A percentile compares a stretch with the other conserved stretches of the same genome.
Evolutionary conservation across 2,113 vertebrate genomes (phyloP).

Genomic region (Pipra filicauda): DNA sequence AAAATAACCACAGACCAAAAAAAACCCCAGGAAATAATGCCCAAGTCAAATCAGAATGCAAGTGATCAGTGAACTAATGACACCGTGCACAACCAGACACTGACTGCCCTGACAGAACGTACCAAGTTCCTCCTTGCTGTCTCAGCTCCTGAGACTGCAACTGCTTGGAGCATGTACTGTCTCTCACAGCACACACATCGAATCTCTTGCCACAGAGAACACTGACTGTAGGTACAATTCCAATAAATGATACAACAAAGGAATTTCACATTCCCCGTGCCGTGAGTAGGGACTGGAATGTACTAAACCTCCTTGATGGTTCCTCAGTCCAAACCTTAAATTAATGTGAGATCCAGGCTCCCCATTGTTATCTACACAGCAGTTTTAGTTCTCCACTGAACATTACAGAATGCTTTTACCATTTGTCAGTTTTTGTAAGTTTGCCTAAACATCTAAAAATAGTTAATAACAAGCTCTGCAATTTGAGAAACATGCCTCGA

Average conservation of each 20-base stretch:
- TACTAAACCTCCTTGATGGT: not conserved
- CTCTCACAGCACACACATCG: not conserved
- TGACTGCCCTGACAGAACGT: not conserved
- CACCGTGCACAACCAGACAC: not conserved
- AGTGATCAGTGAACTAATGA: not conserved
- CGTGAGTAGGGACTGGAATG: not conserved
- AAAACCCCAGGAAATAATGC: not conserved
- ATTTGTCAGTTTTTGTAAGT: slow-evolving; percentile 45
- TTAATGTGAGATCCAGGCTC: slow-evolving; percentile 1
- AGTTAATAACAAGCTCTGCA: slow-evolving; percentile 44
- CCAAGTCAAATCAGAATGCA: not conserved
- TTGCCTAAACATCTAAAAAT: slow-evolving; percentile 57
- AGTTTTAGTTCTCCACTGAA: not conserved
- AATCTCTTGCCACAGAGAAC: not conserved
- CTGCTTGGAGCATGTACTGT: not conserved
- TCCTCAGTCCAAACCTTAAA: not conserved
- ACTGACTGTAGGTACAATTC: not conserved
- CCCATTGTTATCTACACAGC: not conserved
- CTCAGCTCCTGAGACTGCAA: not conserved
- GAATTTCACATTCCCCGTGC: not conserved
- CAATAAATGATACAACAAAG: not conserved
- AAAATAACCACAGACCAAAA: slow-evolving; percentile 1
- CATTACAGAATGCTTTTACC: slow-evolving; percentile 21
- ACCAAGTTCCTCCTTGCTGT: not conserved
- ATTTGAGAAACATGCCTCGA: slow-evolving; percentile 43